Evolutionary conservation across 2,888 invertebrate species (phyloP), one percentile per base, ranked within the genome.

Genomic region (Prenolepis imparis): DNA sequence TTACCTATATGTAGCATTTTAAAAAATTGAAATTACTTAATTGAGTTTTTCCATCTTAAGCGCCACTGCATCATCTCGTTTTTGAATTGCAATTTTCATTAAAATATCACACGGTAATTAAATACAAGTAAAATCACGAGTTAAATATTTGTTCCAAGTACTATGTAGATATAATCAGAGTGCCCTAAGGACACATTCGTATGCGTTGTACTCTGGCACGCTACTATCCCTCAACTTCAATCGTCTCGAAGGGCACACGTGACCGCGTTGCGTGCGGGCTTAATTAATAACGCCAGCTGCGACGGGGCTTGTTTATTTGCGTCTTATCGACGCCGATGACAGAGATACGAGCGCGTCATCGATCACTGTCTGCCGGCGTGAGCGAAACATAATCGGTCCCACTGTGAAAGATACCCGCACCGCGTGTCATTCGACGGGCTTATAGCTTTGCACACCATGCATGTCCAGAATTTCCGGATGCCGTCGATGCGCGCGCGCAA

Each of bases 401-500:
- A 70, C 72, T 80, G 78, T 80, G 78, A 80, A 80, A 80, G 78
- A 80, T 80, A 80, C 57, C 68, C 41, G 78, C 78, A 18, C 78
- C 78, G 72, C 78, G 78, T 80, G 78, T 80, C 78, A 80, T 59
- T 70, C 78, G 72, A 44, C 44, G 78, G 78, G 44, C 39, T 70
- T 32, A n/a, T n/a, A 21, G 70, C 59, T 70, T 80, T 70, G 78
- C 78, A 59, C 78, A 59, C 78, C 57, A 28, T 12, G 78, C 70
- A 28, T 70, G 78, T 80, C 90, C 80, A 64, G 72, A 87, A 83
- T 86, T 86, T 91, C 89, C 88, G 85, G 84, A 84, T 66, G 88
- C 70, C 90, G 78, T 78, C 87, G 84, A 52, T 52, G 55, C 55
- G 81, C 48, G 68, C 72, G 44, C 72, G n/a, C n/a, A n/a, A 87